These are phyloP conservation scores for Neodiprion fabricii DNA, from an alignment of 1,140 invertebrate species.

Conservation along the genomic window DNA sequence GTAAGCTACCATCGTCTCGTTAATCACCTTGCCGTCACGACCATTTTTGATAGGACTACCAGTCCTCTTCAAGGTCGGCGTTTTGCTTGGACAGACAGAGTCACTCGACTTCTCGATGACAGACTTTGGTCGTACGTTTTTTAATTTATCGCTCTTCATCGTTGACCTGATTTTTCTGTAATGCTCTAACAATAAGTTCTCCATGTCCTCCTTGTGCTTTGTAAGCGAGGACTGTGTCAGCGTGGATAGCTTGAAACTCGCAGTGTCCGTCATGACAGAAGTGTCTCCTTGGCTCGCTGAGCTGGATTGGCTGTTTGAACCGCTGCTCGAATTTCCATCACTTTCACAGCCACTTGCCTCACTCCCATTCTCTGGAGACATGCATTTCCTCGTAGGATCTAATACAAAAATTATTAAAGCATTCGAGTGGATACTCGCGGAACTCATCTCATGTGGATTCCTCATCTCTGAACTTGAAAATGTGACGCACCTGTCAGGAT, in stretches of 20 bases:
- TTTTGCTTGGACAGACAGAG: constrained; percentile 15
- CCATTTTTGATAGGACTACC: constrained; percentile 42
- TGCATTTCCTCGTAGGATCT: constrained; percentile 55
- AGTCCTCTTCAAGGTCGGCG: constrained; percentile 41
- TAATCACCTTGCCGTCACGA: constrained; percentile 42
- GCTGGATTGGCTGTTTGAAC: constrained; percentile 57
- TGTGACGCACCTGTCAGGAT: constrained; percentile 34
- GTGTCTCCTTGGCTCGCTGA: constrained; percentile 46
- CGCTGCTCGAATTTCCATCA: constrained; percentile 64
- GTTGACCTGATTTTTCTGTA: constrained; percentile 69
- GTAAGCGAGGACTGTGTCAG: constrained; percentile 72
- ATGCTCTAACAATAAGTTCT: constrained; percentile 76
- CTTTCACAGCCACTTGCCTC: constrained; percentile 65
- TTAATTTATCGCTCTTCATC: constrained; percentile 59
- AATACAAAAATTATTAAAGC: constrained; percentile 23
- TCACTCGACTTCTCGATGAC: constrained; percentile 35
- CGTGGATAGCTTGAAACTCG: constrained; percentile 60
- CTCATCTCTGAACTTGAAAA: no score
- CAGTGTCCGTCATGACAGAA: constrained; percentile 31
- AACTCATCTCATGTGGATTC: no score
- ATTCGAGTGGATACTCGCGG: neutral
- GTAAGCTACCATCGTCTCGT: neutral
- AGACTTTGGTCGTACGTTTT: constrained; percentile 48
- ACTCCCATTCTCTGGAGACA: constrained; percentile 59
- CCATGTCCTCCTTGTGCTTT: constrained; percentile 80